Percentiles rank a stretch among this genome's conserved stretches.
phyloP scores from a whole-genome alignment of 1,140 invertebrate genomes.

The Drosophila pandora region DNA sequence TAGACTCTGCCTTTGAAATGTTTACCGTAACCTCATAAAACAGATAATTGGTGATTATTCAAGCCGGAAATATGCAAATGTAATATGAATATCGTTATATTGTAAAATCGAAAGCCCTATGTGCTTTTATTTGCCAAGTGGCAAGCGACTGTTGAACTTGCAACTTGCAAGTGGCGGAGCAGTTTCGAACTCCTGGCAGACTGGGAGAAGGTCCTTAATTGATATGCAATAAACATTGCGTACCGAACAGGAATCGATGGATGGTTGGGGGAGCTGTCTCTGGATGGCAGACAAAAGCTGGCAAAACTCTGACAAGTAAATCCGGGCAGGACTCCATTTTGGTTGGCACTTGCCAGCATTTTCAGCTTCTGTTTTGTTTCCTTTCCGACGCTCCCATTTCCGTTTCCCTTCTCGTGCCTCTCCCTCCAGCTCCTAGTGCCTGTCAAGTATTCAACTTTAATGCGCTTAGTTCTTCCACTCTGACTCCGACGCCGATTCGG shows the following conservation, averaged over 20 bases:
- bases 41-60: neutral
- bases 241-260: constrained; percentile 22
- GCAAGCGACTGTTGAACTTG: constrained; percentile 23
- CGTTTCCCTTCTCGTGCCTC: neutral
- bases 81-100: neutral
- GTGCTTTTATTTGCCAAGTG: constrained; percentile 9
- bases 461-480: constrained; percentile 61
- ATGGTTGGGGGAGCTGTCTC: constrained; percentile 6
- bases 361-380: constrained; percentile 59
- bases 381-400: constrained; percentile 34
- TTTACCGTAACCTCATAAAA: neutral
- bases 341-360: constrained; percentile 46
- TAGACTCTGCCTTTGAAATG: neutral
- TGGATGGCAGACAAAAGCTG: constrained; percentile 60
- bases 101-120: neutral
- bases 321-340: constrained; percentile 33
- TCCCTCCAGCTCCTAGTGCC: constrained; percentile 2
- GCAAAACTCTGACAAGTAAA: constrained; percentile 53
- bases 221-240: constrained; percentile 78
- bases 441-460: constrained; percentile 70
- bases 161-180: constrained; percentile 26
- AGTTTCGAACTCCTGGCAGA: neutral
- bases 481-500: constrained; percentile 26
- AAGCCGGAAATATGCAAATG: neutral
- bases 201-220: constrained; percentile 50